Evolutionary conservation across 2,797 vertebrate genomes (phyloP).

Genomic region (Oryzias sinensis): DNA sequence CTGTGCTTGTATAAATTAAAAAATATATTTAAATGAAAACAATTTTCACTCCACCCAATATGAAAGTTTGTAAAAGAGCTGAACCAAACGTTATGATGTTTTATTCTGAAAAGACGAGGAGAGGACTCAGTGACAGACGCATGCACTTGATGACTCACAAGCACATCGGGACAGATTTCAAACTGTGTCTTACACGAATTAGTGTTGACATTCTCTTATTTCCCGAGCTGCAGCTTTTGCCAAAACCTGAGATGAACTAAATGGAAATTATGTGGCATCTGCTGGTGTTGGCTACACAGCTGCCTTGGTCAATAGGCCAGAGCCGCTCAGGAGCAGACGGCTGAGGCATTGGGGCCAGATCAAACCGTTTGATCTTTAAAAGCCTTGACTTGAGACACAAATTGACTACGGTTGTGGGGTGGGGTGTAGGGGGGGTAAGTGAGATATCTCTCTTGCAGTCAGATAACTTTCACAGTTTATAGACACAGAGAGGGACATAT

Average conservation of each 20-base stretch:
- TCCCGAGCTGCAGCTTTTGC: slow-evolving; percentile 32
- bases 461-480: slow-evolving; percentile 67
- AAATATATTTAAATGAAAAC: no score
- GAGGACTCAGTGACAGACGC: slow-evolving; percentile 25
- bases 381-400: slow-evolving; percentile 59
- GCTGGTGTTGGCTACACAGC: slow-evolving; percentile 35
- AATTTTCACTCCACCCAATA: no score
- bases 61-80: no score
- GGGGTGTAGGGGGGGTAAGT: slow-evolving; percentile 19
- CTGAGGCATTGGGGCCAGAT: slow-evolving; percentile 50
- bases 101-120: slow-evolving; percentile 12
- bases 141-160: slow-evolving; percentile 17
- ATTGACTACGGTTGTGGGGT: slow-evolving; percentile 43
- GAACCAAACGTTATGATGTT: neutral
- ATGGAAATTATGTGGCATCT: slow-evolving; percentile 42
- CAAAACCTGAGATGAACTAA: slow-evolving; percentile 44
- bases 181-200: slow-evolving; percentile 45
- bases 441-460: slow-evolving; percentile 40
- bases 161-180: slow-evolving; percentile 39
- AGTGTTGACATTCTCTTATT: slow-evolving; percentile 66
- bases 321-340: slow-evolving; percentile 52
- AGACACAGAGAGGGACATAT: slow-evolving; percentile 42
- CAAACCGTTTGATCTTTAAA: slow-evolving; percentile 70
- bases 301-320: slow-evolving; percentile 67
- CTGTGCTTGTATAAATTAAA: no score